Evolutionary conservation across 2,113 vertebrate genomes (phyloP).

Genomic region (Albula glossodonta): DNA sequence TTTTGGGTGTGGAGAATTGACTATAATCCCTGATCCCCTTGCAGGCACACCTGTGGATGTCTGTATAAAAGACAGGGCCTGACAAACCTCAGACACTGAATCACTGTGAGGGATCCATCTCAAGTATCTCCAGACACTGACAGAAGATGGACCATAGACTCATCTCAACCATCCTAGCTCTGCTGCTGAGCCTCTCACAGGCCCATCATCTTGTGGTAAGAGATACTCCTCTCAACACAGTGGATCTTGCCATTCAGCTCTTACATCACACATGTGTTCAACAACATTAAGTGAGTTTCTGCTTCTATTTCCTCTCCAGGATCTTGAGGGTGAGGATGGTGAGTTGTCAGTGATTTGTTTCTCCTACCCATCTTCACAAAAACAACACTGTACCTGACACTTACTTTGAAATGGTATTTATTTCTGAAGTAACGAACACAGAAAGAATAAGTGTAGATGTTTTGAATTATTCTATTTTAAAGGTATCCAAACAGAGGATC

Average conservation of each 20-base stretch:
- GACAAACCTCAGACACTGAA: conserved; percentile 16
- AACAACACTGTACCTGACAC: neutral
- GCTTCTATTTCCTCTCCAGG: neutral
- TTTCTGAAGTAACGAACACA: neutral
- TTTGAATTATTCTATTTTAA: neutral
- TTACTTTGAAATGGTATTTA: neutral
- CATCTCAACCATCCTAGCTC: conserved; percentile 29
- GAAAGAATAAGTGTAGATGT: neutral
- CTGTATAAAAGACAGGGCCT: conserved; percentile 24
- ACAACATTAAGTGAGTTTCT: neutral
- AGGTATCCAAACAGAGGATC: neutral
- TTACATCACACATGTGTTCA: neutral
- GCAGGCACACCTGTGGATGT: conserved; percentile 22
- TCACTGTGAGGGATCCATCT: conserved; percentile 24
- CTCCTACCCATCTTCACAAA: neutral
- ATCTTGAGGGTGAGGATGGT: neutral
- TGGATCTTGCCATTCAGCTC: neutral
- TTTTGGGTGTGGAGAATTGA: conserved; percentile 3
- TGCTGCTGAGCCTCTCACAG: conserved; percentile 36
- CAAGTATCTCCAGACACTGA: conserved; percentile 34
- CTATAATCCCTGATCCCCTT: neutral
- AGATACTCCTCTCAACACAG: neutral
- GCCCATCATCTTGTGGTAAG: conserved; percentile 18
- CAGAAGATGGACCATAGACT: conserved; percentile 39
- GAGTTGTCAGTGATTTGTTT: neutral